A percentile compares a stretch with the other conserved stretches of the same genome.
Conservation (phyloP, 2,113 vertebrate species). For the Trogon surrucura region DNA sequence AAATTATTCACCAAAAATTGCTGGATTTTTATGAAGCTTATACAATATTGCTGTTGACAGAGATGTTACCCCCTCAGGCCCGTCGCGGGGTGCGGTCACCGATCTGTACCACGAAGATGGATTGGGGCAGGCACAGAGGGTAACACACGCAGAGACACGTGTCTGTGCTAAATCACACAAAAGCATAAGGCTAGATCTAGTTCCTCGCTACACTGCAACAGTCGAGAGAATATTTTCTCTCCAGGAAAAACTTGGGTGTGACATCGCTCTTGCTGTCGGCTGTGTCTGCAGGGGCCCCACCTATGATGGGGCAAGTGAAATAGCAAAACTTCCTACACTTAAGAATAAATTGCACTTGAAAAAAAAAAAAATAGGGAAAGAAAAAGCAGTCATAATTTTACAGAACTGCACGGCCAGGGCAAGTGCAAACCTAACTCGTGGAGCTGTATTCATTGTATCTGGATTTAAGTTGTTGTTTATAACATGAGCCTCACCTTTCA, state of each 20-base stretch:
- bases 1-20: background rate
- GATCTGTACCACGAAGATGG: too few species aligned
- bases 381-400: background rate
- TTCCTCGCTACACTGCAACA: background rate
- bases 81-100: rapidly evolving
- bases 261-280: rapidly evolving
- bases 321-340: background rate
- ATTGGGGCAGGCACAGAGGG: too few species aligned
- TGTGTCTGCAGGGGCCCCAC: background rate
- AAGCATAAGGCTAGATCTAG: background rate
- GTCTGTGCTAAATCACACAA: background rate
- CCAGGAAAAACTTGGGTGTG: background rate
- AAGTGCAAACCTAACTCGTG: background rate
- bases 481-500: background rate
- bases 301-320: rapidly evolving
- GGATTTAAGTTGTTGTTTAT: background rate
- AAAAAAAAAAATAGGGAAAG: background rate
- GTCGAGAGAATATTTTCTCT: background rate
- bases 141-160: background rate
- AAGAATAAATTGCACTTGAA: background rate
- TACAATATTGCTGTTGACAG: background rate
- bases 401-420: background rate
- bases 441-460: background rate
- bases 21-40: background rate
- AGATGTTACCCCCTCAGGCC: background rate